These are phyloP conservation scores for Cheumatopsyche charites DNA, from an alignment of 1,140 invertebrate species.

Conservation along the genomic window DNA sequence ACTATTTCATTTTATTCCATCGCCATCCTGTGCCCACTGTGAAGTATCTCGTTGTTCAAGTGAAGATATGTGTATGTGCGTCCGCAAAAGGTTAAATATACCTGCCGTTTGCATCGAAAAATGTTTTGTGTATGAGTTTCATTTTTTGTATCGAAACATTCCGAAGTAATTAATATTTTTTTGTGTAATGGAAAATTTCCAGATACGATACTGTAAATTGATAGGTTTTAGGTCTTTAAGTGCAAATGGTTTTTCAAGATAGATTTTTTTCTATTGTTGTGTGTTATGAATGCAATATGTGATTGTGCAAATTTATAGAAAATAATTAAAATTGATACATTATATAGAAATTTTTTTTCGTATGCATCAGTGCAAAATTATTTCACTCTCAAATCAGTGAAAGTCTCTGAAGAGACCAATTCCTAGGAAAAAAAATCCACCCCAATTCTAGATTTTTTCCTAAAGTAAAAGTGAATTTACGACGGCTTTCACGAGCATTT, in stretches of 20 bases:
- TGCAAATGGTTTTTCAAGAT: no score
- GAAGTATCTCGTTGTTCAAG: conserved; percentile 29
- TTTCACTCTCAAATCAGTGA: no score
- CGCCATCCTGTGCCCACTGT: neutral
- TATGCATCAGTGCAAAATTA: no score
- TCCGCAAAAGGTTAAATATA: conserved; percentile 34
- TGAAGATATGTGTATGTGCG: conserved; percentile 12
- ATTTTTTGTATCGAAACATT: neutral
- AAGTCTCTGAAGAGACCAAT: no score
- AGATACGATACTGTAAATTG: neutral
- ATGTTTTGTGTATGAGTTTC: conserved; percentile 1
- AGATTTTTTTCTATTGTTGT: no score
- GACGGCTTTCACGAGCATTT: neutral
- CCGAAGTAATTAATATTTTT: conserved; percentile 8
- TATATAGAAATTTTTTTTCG: no score
- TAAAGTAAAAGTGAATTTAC: conserved; percentile 25
- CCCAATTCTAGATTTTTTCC: neutral
- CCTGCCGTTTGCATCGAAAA: conserved; percentile 23
- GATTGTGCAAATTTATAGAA: no score
- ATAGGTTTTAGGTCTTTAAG: no score
- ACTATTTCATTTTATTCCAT: neutral
- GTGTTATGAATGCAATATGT: no score
- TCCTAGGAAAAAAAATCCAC: no score
- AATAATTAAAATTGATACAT: no score
- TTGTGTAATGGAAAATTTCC: neutral